Evolutionary conservation across 2,113 vertebrate genomes (phyloP).

Genomic region (Pipa parva): DNA sequence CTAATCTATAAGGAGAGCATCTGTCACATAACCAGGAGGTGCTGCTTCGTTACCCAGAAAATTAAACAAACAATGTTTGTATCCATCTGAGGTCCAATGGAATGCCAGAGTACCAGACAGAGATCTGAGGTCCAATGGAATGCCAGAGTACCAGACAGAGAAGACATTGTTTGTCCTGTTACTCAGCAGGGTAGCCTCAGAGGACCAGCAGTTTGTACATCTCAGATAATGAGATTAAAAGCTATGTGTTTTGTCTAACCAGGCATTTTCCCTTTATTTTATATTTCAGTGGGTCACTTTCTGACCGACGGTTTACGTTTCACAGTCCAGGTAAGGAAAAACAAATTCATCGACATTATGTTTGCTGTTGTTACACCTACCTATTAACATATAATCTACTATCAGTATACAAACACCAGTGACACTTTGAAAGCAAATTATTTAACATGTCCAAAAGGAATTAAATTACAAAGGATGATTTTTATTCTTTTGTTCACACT

Average conservation of each 20-base stretch:
- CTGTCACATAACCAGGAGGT: background rate
- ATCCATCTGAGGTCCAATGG: slow-evolving; percentile 3
- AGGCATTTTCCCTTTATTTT: slow-evolving; percentile 40
- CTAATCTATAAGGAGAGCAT: background rate
- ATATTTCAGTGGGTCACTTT: slow-evolving; percentile 76
- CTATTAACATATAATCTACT: no score
- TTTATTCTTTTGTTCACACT: no score
- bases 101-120: background rate
- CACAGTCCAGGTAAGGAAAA: slow-evolving; percentile 70
- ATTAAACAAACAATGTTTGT: slow-evolving; percentile 1
- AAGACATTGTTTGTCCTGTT: slow-evolving; percentile 12
- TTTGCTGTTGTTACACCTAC: no score
- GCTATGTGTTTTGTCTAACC: slow-evolving; percentile 3
- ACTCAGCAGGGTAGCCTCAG: background rate
- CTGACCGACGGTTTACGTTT: slow-evolving; percentile 75
- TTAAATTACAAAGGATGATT: no score
- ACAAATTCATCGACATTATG: no score
- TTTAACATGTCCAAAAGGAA: no score
- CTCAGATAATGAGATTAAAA: slow-evolving; percentile 26
- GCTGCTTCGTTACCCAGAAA: background rate
- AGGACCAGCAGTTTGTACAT: slow-evolving; percentile 5
- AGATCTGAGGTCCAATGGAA: background rate
- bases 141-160: background rate
- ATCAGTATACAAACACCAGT: no score
- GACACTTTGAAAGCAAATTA: no score